Conservation (phyloP, 2,797 vertebrate genomes). For the Hypotaenidia okinawae region DNA sequence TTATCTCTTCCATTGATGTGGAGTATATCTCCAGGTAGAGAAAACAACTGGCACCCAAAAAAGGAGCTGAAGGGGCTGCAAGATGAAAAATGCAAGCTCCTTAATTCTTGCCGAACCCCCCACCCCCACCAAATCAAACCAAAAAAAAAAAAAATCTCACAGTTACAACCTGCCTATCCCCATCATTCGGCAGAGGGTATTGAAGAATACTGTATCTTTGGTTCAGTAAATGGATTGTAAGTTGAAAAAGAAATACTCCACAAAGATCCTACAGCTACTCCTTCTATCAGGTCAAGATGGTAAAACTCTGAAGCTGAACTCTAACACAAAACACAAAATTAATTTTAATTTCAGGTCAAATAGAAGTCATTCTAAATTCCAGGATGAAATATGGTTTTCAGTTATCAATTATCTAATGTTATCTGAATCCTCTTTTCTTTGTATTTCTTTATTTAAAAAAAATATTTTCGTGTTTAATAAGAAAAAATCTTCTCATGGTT, state of each 20-base stretch:
- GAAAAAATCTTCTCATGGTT: background rate
- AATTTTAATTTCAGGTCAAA: conserved; percentile 1
- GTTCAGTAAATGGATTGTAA: background rate
- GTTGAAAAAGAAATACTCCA: background rate
- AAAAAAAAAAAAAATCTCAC: background rate
- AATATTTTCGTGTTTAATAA: background rate
- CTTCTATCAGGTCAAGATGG: background rate
- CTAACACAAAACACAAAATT: background rate
- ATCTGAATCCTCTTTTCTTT: background rate
- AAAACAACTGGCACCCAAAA: background rate
- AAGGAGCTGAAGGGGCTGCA: background rate
- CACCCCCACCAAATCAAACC: no score
- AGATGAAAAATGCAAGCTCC: background rate
- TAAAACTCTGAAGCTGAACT: background rate
- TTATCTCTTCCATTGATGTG: background rate
- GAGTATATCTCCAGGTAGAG: background rate
- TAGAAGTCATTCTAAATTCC: background rate
- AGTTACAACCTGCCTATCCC: background rate
- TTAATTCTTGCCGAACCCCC: background rate
- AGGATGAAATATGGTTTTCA: background rate
- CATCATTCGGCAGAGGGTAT: background rate
- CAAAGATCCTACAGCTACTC: background rate
- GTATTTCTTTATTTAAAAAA: background rate
- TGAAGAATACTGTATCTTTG: background rate
- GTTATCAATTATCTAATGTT: background rate